Conservation (phyloP, 2,113 vertebrate species). For the Ptychochromis oligacanthus region DNA sequence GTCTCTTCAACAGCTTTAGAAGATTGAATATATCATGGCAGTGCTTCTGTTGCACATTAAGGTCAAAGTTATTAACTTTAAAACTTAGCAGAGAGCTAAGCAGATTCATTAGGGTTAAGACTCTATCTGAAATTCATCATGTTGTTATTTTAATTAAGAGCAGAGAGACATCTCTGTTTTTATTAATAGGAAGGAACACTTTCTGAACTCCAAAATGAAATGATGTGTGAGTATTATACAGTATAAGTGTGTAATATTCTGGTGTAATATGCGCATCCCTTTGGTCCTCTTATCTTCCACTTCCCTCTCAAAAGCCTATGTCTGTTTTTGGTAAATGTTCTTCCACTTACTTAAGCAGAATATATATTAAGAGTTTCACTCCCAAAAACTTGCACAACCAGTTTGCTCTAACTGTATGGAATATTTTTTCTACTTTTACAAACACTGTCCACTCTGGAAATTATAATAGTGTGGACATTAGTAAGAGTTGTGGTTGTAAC, state of each 20-base stretch:
- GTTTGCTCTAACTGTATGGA: not conserved
- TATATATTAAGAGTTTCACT: slow-evolving; percentile 7
- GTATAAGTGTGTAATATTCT: not conserved
- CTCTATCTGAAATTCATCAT: slow-evolving; percentile 29
- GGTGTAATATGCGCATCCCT: not conserved
- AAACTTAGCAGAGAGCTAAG: slow-evolving; percentile 11
- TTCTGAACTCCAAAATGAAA: slow-evolving; percentile 12
- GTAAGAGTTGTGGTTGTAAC: not conserved
- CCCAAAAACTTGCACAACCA: not conserved
- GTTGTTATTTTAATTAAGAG: slow-evolving; percentile 49
- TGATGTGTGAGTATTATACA: not conserved
- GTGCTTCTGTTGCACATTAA: not conserved
- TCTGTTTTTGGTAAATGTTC: slow-evolving; percentile 15
- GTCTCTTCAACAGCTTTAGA: not conserved
- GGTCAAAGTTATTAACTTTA: slow-evolving; percentile 43
- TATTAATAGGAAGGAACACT: slow-evolving; percentile 42
- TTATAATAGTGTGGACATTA: not conserved
- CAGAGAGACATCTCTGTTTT: slow-evolving; percentile 28
- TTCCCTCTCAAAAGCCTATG: not conserved
- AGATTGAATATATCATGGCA: not conserved
- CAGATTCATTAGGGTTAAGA: slow-evolving; percentile 25
- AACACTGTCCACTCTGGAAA: rapidly evolving
- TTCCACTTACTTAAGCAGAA: not conserved
- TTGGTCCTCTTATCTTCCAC: slow-evolving; percentile 17
- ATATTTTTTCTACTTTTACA: not conserved